Evolutionary conservation across 2,113 vertebrate species (phyloP).

Genomic region (Chaetodon trifascialis): DNA sequence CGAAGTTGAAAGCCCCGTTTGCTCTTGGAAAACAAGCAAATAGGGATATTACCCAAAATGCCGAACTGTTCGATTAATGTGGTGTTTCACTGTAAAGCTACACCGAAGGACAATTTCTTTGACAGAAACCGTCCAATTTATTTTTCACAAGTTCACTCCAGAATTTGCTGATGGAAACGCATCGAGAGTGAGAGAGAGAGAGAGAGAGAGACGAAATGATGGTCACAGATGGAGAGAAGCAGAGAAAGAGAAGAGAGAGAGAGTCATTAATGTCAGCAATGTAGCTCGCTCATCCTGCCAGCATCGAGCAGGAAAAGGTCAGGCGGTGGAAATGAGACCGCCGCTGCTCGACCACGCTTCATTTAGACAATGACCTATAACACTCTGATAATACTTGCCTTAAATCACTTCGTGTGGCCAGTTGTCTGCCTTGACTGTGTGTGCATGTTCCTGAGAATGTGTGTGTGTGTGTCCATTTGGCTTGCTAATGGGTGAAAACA

Average conservation of each 20-base stretch:
- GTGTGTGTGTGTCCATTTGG: slow-evolving; percentile 37
- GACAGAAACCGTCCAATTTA: slow-evolving; percentile 55
- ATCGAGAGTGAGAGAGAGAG: slow-evolving; percentile 13
- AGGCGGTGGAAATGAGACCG: slow-evolving; percentile 78
- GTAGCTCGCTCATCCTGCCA: slow-evolving; percentile 78
- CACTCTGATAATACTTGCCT: slow-evolving; percentile 78
- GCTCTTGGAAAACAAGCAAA: neutral
- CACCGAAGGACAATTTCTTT: slow-evolving; percentile 14
- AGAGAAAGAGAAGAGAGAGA: slow-evolving; percentile 56
- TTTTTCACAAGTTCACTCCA: slow-evolving; percentile 49
- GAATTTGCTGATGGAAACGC: slow-evolving; percentile 44
- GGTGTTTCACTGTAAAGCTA: neutral
- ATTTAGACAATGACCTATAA: slow-evolving; percentile 82
- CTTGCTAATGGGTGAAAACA: slow-evolving; percentile 56
- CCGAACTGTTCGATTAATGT: neutral
- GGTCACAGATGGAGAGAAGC: slow-evolving; percentile 34
- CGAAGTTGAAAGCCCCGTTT: neutral
- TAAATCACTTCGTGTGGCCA: slow-evolving; percentile 78
- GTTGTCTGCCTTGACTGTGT: slow-evolving; percentile 61
- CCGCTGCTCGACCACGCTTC: slow-evolving; percentile 77
- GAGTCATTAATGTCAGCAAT: slow-evolving; percentile 81
- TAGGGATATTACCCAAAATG: neutral
- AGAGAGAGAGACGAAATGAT: slow-evolving; percentile 62
- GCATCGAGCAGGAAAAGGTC: slow-evolving; percentile 82
- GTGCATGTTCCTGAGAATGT: neutral